Conservation (phyloP, 2,888 invertebrate species). For the Plusia festucae region DNA sequence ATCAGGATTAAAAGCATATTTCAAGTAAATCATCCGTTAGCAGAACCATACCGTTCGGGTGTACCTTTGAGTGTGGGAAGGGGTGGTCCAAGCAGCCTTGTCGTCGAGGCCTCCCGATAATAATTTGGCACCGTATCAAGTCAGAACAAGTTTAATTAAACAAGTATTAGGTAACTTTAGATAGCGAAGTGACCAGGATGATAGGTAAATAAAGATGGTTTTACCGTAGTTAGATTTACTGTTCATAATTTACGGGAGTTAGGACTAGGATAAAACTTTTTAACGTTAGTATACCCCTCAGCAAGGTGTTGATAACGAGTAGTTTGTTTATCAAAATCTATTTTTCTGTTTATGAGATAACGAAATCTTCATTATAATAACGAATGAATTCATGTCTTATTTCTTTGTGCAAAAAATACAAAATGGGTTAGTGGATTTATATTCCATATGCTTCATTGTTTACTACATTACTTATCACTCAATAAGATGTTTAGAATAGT, state of each 20-base stretch:
- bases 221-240: neutral
- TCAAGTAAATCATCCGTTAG: constrained; percentile 22
- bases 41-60: neutral
- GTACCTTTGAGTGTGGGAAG: neutral
- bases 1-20: constrained; percentile 19
- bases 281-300: too few species aligned
- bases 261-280: neutral
- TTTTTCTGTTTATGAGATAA: too few species aligned
- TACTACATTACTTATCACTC: too few species aligned
- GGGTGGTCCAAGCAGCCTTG: neutral
- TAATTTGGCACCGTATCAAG: constrained; percentile 61
- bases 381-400: too few species aligned
- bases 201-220: constrained; percentile 19
- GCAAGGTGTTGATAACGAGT: too few species aligned
- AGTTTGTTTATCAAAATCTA: too few species aligned
- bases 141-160: constrained; percentile 67
- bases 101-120: constrained; percentile 39
- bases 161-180: constrained; percentile 57
- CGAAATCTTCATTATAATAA: too few species aligned
- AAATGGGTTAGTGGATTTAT: too few species aligned
- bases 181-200: constrained; percentile 49
- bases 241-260: neutral
- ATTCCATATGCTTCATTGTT: too few species aligned
- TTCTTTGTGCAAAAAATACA: too few species aligned
- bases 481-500: too few species aligned